These are phyloP conservation scores for Phrynocephalus forsythii DNA, from an alignment of 2,797 vertebrate species.

Conservation along the genomic window DNA sequence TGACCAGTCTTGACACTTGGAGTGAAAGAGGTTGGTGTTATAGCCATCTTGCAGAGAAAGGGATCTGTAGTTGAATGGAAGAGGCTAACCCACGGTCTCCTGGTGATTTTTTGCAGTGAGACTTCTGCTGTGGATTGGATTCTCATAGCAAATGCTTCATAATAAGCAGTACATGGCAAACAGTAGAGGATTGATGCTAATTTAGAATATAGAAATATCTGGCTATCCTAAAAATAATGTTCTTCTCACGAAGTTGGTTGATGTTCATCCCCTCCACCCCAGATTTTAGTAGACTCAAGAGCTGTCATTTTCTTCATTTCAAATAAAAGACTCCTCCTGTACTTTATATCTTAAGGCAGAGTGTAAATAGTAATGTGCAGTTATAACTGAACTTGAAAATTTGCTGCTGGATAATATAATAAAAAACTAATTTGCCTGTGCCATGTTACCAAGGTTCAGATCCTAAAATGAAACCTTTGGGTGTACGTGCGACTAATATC, in stretches of 20 bases:
- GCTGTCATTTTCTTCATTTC: neutral
- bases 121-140: neutral
- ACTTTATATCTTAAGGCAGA: neutral
- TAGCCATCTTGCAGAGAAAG: neutral
- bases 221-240: neutral
- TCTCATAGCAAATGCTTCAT: neutral
- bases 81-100: neutral
- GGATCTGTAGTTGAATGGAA: neutral
- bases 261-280: neutral
- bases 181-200: neutral
- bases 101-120: neutral
- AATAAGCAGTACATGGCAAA: neutral
- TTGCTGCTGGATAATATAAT: neutral
- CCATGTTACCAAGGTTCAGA: neutral
- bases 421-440: neutral
- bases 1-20: neutral
- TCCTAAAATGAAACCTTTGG: neutral
- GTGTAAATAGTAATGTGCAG: neutral
- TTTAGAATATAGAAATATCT: neutral
- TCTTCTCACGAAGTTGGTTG: neutral
- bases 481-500: neutral
- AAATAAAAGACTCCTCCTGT: neutral
- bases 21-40: no score
- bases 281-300: neutral
- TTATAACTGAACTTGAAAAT: neutral